Conservation (phyloP, 2,888 invertebrate species). For the Microplitis manilae region DNA sequence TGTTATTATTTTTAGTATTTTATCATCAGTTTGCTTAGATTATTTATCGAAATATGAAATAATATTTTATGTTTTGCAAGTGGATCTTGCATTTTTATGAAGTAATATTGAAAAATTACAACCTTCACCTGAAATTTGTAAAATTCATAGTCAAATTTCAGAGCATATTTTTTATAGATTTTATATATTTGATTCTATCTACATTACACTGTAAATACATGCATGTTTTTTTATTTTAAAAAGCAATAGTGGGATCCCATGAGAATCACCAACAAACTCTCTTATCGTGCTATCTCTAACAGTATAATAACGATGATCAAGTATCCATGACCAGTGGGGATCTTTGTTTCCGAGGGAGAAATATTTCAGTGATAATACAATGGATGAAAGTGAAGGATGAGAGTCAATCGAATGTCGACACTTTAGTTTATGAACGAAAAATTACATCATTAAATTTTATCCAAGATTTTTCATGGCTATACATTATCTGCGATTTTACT, state of each 20-base stretch:
- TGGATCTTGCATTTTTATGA: too few relatives aligned
- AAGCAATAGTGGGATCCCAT: background rate
- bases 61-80: too few relatives aligned
- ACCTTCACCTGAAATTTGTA: background rate
- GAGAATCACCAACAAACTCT: constrained; percentile 16
- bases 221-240: constrained; percentile 5
- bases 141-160: background rate
- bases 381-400: background rate
- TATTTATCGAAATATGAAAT: too few relatives aligned
- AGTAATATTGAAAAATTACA: too few relatives aligned
- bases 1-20: too few relatives aligned
- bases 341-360: constrained; percentile 8
- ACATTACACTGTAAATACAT: background rate
- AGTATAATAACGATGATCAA: background rate
- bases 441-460: background rate
- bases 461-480: background rate
- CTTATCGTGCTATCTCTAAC: constrained; percentile 16
- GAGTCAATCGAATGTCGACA: background rate
- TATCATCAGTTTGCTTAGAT: too few relatives aligned
- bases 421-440: background rate
- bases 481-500: background rate
- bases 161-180: background rate
- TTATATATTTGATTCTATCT: background rate
- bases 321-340: constrained; percentile 14
- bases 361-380: constrained; percentile 11